These are phyloP conservation scores for Embiotoca jacksoni DNA, from an alignment of 2,113 vertebrate species.

Conservation along the genomic window DNA sequence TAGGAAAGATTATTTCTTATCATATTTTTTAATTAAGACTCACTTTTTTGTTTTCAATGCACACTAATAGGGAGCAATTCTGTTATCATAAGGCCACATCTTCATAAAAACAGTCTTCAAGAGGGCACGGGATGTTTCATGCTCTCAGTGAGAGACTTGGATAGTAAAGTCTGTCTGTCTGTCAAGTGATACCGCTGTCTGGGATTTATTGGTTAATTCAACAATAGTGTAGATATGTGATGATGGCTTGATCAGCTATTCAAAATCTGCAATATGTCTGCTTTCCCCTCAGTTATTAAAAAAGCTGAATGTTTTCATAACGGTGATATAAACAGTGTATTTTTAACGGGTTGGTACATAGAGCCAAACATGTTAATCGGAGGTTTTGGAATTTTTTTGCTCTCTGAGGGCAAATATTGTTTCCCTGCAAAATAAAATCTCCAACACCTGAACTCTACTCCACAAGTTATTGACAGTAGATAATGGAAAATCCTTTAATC, in stretches of 20 bases:
- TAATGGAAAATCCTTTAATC: slow-evolving; percentile 10
- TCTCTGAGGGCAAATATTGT: too few relatives aligned
- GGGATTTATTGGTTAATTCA: slow-evolving; percentile 44
- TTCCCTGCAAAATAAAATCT: slow-evolving; percentile 1
- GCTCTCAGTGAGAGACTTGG: background rate
- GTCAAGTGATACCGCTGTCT: background rate
- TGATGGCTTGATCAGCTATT: background rate
- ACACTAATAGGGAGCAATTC: slow-evolving; percentile 18
- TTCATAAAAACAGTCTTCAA: slow-evolving; percentile 18
- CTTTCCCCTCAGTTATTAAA: slow-evolving; percentile 11
- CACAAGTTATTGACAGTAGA: background rate
- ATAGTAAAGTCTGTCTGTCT: slow-evolving; percentile 1
- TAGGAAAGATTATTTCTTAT: too few relatives aligned
- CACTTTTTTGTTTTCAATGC: background rate
- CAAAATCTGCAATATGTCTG: background rate
- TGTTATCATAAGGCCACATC: slow-evolving; percentile 6
- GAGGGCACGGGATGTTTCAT: slow-evolving; percentile 12
- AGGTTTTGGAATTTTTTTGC: background rate
- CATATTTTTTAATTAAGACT: slow-evolving; percentile 8
- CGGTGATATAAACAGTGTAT: background rate
- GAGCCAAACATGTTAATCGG: background rate
- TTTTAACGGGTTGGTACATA: background rate
- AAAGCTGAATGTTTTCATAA: slow-evolving; percentile 6
- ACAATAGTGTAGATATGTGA: slow-evolving; percentile 13
- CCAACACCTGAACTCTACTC: background rate